phyloP scores from a whole-genome alignment of 2,113 vertebrate species.

The Amphiprion ocellaris region DNA sequence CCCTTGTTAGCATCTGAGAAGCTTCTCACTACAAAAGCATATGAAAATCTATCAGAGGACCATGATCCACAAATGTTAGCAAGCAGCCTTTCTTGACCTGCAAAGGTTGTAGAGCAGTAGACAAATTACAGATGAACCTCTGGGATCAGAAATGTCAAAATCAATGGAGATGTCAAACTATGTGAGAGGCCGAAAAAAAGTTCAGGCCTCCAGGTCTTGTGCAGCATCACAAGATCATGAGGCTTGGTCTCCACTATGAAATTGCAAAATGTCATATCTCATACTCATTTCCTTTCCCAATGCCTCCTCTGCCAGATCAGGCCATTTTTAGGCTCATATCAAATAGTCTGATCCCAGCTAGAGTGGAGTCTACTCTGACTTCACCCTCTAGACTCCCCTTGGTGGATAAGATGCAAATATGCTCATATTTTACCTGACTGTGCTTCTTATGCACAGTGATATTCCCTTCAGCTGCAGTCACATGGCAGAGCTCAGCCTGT shows the following conservation, averaged over 20 bases:
- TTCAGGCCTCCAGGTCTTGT: not conserved
- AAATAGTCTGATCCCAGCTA: not conserved
- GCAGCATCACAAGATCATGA: not conserved
- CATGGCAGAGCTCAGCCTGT: not conserved
- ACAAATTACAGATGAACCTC: not conserved
- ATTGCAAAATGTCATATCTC: not conserved
- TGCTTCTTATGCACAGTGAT: slow-evolving; percentile 6
- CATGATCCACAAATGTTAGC: not conserved
- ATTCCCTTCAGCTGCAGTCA: not conserved
- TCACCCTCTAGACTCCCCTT: not conserved
- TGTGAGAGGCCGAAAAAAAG: not conserved
- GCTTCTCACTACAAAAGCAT: not conserved
- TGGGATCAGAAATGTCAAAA: not conserved
- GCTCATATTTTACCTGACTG: slow-evolving; percentile 34
- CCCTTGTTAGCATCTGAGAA: not conserved
- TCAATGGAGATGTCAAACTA: not conserved
- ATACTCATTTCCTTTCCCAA: slow-evolving; percentile 10
- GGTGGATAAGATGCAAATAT: slow-evolving; percentile 1
- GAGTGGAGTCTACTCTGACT: slow-evolving; percentile 13
- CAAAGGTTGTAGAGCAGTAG: not conserved
- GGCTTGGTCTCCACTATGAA: not conserved
- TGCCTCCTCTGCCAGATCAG: slow-evolving; percentile 11
- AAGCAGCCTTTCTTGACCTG: not conserved
- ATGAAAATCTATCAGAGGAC: slow-evolving; percentile 1
- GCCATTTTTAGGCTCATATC: slow-evolving; percentile 15